Conservation (phyloP, 2,797 vertebrate genomes). For the Aldrovandia affinis region DNA sequence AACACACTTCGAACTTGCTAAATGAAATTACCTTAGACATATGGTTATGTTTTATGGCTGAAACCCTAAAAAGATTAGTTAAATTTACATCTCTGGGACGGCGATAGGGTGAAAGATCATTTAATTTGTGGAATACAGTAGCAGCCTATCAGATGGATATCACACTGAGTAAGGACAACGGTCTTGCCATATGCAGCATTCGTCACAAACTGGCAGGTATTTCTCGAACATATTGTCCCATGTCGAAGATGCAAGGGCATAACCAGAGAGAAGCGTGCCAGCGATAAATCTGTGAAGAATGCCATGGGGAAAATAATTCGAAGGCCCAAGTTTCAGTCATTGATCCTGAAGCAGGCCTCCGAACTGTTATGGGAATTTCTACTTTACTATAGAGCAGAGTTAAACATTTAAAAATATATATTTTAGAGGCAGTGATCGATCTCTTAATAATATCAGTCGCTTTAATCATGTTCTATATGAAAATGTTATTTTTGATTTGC, state of each 20-base stretch:
- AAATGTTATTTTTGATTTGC: too few species aligned
- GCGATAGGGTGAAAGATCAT: constrained; percentile 42
- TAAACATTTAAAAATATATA: not conserved
- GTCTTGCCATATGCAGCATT: constrained; percentile 70
- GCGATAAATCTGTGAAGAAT: constrained; percentile 45
- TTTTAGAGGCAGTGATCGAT: not conserved
- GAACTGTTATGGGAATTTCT: constrained; percentile 14
- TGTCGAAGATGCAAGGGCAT: constrained; percentile 59
- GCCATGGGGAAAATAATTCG: constrained; percentile 36
- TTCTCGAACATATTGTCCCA: constrained; percentile 69
- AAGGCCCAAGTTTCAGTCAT: constrained; percentile 40
- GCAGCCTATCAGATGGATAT: constrained; percentile 64
- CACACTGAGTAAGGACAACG: constrained; percentile 63
- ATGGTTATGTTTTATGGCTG: constrained; percentile 23
- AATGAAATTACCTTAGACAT: constrained; percentile 21
- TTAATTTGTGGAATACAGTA: constrained; percentile 42
- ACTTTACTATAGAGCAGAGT: not conserved
- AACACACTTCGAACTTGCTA: not conserved
- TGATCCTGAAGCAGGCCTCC: constrained; percentile 33
- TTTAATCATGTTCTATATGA: too few species aligned
- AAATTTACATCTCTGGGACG: constrained; percentile 10
- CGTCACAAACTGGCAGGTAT: constrained; percentile 67
- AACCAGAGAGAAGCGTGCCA: constrained; percentile 47
- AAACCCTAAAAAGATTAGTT: not conserved
- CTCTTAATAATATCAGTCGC: not conserved